Base-by-base conservation (phyloP, 2,888 invertebrate genomes). In the Calliphora vomitoria region DNA sequence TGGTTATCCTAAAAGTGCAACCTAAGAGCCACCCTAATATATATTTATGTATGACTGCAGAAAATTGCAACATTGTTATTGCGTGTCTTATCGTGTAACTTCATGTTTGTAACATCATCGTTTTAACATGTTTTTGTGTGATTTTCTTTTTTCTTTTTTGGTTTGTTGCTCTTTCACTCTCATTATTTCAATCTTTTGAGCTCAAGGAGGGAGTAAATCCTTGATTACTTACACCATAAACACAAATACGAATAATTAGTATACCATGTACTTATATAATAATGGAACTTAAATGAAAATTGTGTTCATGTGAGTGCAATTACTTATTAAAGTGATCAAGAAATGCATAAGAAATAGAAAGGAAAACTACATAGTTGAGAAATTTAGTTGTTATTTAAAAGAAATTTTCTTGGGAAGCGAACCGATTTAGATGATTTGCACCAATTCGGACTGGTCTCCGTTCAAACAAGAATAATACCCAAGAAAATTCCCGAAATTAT, bases 41-140 rank as follows among this genome's bases (percentile, higher is more conserved):
- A 13, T 75, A 13, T 44, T 31, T 41, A 44, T 11, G 25, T 25
- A 66, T 18, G 20, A 50, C 8, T 80, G 58, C 58, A 53, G 58
- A 81, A 85, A 79, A 82, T 75, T 85, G 85, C 85, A 87, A 82
- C 79, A 82, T 87, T 85, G 68, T 79, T 79, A 53, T 79, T 85
- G 87, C 87, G 85, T 87, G 87, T 85, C 82, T 87, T 87, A 87
- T 87, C 87, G 74, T 64, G 38, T 47, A 81, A 82, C 55, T 41
- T 53, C 62, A 82, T 75, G 66, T 62, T 76, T 78, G 60, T 38
- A 72, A 76, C 66, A 78, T 81, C 84, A 81, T 53, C 68, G 25
- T 69, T 79, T 53, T 53, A 41, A 64, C 78, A 60, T 55, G 53
- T 44, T 82, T 84, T 18, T n/a, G 62, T 35, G 11, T 44, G 44